Percentiles rank a stretch among this genome's conserved stretches.
phyloP scores from a whole-genome alignment of 1,140 invertebrate genomes.

The Rhagoletis pomonella region DNA sequence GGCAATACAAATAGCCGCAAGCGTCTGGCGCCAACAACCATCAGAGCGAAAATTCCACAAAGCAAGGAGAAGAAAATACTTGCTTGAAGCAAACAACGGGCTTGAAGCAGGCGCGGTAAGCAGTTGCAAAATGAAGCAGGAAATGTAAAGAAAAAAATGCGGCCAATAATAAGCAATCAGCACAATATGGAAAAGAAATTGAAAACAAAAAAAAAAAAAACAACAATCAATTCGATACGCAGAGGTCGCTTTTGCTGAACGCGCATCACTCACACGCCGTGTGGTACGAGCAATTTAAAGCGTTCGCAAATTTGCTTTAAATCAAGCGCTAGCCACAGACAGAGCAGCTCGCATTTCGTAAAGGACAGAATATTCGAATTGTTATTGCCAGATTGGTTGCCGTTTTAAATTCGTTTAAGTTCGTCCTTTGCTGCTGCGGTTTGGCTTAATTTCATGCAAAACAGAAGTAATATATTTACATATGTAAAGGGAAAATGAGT shows the following conservation, averaged over 20 bases:
- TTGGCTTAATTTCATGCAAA: constrained; percentile 3
- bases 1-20: constrained; percentile 31
- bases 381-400: too few relatives aligned
- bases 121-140: not conserved
- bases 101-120: not conserved
- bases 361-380: too few relatives aligned
- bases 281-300: not conserved
- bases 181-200: not conserved
- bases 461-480: not conserved
- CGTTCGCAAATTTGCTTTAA: constrained; percentile 23
- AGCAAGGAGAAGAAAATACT: not conserved
- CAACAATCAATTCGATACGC: not conserved
- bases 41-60: not conserved
- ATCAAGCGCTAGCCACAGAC: not conserved
- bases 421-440: not conserved
- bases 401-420: not conserved
- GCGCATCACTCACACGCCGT: constrained; percentile 3
- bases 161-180: not conserved
- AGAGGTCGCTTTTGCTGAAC: not conserved
- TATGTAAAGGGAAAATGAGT: not conserved
- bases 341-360: not conserved
- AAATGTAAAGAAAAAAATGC: not conserved
- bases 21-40: not conserved
- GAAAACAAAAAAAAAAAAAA: not conserved
- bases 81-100: not conserved